Base-by-base conservation (phyloP, 2,113 vertebrate genomes). In the Sclerurus mexicanus region DNA sequence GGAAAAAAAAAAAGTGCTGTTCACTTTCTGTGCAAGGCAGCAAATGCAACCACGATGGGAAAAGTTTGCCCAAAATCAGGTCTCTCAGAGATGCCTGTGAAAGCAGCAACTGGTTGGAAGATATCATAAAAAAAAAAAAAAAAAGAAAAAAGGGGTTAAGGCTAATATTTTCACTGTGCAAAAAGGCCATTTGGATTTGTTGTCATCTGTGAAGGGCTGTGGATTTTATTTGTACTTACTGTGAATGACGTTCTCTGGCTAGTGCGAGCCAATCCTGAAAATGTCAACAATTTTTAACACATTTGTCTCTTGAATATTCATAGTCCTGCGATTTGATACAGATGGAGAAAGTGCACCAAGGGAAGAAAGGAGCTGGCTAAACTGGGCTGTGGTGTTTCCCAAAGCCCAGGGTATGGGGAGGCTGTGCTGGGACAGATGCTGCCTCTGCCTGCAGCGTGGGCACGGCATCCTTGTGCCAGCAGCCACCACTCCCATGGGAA, bases 101-200 rank as follows among this genome's bases (percentile, higher is more conserved):
- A 95, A 95, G 95, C 96, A 95, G 93, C 88, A 96, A 93, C 90
- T 69, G 72, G 85, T 93, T 94, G 92, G 93, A 84, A 86, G 73
- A 93, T 37, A 66, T 49, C 46, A 22, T 1, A n/a, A 52, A 67
- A 39, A 60, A 50, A 9, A 14, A 11, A 19, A 52, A 50, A 39
- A 60, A 14, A 14, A 42, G 47, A 39, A 40, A 74, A 49, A 21
- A 92, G n/a, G 95, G 82, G 94, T 96, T 87, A 94, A 95, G 90
- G 92, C 55, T 95, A 96, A 96, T 94, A 90, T 94, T 96, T 96
- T 96, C 93, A 72, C 52, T 84, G 83, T 83, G 92, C 47, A 90
- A 90, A 94, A 93, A 94, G 92, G 93, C 88, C 96, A 77, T 81
- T 88, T 96, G 96, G 92, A 74, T 96, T 93, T 93, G 90, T 96